phyloP scores from a whole-genome alignment of 2,888 invertebrate species.

The Volucella zonaria region DNA sequence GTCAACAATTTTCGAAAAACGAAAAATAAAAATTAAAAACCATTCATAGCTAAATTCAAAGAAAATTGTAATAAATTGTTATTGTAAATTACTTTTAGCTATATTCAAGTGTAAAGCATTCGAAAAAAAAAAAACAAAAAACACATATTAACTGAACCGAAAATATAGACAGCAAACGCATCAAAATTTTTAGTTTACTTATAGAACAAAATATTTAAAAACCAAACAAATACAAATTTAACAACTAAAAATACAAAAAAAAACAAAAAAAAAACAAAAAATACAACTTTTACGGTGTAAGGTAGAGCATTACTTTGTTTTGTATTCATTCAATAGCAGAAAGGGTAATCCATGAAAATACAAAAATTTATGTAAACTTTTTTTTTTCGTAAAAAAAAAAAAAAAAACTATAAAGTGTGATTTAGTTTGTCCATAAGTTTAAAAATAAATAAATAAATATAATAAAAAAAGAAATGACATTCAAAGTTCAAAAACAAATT shows the following conservation, averaged over 20 bases:
- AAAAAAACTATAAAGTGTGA: conserved; percentile 57
- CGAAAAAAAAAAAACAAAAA: conserved; percentile 65
- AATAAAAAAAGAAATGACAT: conserved; percentile 52
- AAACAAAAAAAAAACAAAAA: conserved; percentile 41
- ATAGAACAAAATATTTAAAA: conserved; percentile 18
- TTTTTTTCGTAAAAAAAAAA: conserved; percentile 14
- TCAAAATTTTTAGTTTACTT: conserved; percentile 55
- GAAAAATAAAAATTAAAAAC: conserved; percentile 61
- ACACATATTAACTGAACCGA: conserved; percentile 50
- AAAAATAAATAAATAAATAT: conserved; percentile 31
- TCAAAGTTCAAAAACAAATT: conserved; percentile 51
- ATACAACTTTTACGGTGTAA: conserved; percentile 65
- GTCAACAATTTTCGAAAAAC: conserved; percentile 63
- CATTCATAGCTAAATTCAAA: conserved; percentile 53
- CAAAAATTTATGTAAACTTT: conserved; percentile 38
- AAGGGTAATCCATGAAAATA: conserved; percentile 67
- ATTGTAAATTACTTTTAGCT: conserved; percentile 70
- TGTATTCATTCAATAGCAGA: conserved; percentile 65
- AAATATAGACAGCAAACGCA: conserved; percentile 60
- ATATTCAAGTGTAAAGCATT: conserved; percentile 67
- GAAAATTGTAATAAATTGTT: conserved; percentile 56
- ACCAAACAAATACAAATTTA: conserved; percentile 45
- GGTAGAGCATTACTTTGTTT: conserved; percentile 61
- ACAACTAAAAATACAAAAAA: conserved; percentile 59
- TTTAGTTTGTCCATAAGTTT: conserved; percentile 67